Evolutionary conservation across 2,888 invertebrate genomes (phyloP).

Genomic region (Callinectes sapidus): DNA sequence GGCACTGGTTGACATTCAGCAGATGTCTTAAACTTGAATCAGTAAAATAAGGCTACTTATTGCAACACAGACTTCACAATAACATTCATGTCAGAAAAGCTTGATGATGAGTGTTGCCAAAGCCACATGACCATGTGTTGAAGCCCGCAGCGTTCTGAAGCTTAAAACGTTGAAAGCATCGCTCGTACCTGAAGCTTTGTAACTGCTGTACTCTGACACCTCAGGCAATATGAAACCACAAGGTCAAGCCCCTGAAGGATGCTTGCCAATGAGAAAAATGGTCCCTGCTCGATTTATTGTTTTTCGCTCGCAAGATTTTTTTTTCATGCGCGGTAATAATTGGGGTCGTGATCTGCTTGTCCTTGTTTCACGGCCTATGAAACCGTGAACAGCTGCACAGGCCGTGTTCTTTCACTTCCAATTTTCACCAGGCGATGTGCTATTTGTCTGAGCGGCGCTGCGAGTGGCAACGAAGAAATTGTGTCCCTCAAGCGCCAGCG

Average conservation of each 20-base stretch:
- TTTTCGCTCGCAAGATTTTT: neutral
- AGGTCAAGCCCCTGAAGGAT: neutral
- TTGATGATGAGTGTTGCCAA: neutral
- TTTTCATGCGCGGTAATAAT: neutral
- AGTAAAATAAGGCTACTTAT: neutral
- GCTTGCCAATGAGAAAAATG: neutral
- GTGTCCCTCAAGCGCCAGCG: conserved; percentile 20
- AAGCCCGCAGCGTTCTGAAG: neutral
- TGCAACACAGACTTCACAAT: neutral
- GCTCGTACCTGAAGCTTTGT: neutral
- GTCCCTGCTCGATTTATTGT: neutral
- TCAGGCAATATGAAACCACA: neutral
- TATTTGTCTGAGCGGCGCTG: neutral
- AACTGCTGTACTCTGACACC: neutral
- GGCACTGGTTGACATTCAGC: neutral
- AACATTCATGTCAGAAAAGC: neutral
- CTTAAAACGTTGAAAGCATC: neutral
- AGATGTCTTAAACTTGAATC: neutral
- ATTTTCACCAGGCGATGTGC: neutral
- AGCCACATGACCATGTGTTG: neutral
- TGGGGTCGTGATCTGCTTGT: conserved; percentile 6
- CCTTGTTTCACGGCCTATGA: neutral
- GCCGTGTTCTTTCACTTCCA: neutral
- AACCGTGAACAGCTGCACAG: neutral
- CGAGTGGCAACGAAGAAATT: neutral